A percentile compares a stretch with the other conserved stretches of the same genome.
These are phyloP conservation scores for Erebia palarica DNA, from an alignment of 2,888 invertebrate genomes.

Conservation along the genomic window DNA sequence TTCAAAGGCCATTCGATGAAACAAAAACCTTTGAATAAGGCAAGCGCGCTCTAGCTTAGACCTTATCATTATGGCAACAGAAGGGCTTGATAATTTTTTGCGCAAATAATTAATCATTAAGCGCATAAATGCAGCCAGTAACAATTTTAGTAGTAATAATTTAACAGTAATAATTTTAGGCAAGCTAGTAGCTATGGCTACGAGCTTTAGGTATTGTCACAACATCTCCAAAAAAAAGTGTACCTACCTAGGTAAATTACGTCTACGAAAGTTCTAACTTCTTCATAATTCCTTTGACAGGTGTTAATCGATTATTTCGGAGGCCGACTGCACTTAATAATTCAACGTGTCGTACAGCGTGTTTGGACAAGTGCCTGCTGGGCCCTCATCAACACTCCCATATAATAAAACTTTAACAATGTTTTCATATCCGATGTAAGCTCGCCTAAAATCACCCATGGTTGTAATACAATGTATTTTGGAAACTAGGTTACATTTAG, in stretches of 20 bases:
- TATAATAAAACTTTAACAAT: constrained; percentile 80
- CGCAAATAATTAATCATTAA: no score
- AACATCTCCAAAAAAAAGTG: no score
- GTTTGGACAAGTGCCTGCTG: constrained; percentile 78
- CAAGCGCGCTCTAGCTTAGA: no score
- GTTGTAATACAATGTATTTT: constrained; percentile 59
- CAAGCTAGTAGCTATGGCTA: no score
- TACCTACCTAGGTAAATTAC: background rate
- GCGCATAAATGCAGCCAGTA: no score
- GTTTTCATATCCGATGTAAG: constrained; percentile 76
- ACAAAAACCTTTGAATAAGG: no score
- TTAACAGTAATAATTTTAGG: no score
- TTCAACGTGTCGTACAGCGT: constrained; percentile 67
- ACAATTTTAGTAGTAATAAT: no score
- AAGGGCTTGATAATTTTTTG: no score
- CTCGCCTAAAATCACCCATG: constrained; percentile 56
- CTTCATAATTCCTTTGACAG: constrained; percentile 55
- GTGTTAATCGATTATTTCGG: constrained; percentile 78
- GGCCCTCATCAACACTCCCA: constrained; percentile 77
- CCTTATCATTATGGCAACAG: no score
- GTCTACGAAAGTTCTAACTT: background rate
- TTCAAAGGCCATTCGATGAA: no score
- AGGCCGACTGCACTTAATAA: constrained; percentile 69
- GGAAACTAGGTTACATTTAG: constrained; percentile 67
- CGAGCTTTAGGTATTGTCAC: no score